Evolutionary conservation across 1,140 invertebrate species (phyloP), one percentile per base, ranked within the genome.

Genomic region (Solenopsis fugax): DNA sequence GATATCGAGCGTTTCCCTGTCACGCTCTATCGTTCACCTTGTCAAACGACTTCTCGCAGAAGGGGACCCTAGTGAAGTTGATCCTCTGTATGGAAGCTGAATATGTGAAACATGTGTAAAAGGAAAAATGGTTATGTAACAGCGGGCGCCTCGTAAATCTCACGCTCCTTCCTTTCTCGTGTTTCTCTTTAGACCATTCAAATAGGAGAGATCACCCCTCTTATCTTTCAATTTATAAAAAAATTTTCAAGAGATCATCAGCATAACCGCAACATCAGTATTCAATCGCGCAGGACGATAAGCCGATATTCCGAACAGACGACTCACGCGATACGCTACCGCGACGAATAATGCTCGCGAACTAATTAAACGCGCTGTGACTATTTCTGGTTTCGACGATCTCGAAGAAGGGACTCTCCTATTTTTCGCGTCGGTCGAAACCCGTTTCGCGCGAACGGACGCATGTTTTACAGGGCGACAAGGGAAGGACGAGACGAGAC

Each of bases 281-380:
- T 91, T 93, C 91, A 91, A 93, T 92, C 87, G 48, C 12, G 56
- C 65, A 48, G 62, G 16, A 24, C 81, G 89, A 92, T 92, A 92
- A 90, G 76, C 69, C 85, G 85, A 89, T 89, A 92, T 90, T 89
- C 85, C 50, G 77, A 92, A 93, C 90, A 90, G 69, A 90, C 64
- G 65, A 45, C 85, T 91, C 90, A 89, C 93, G 92, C 50, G 62
- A 84, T 77, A 84, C 82, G 86, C 92, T 88, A 58, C 78, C n/a
- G 50, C 41, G 69, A 45, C 29, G 86, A 92, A 94, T 93, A 93
- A 94, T 91, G 76, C 88, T 92, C 88, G 90, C 93, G 89, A 90
- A 93, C 93, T 93, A 94, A 94, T 94, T 92, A 94, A 89, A 86
- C 88, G 64, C 62, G 56, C 76, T 54, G 72, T 52, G 12, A 87